These are phyloP conservation scores for Tachycineta bicolor DNA, from an alignment of 2,113 vertebrate genomes.

Conservation along the genomic window DNA sequence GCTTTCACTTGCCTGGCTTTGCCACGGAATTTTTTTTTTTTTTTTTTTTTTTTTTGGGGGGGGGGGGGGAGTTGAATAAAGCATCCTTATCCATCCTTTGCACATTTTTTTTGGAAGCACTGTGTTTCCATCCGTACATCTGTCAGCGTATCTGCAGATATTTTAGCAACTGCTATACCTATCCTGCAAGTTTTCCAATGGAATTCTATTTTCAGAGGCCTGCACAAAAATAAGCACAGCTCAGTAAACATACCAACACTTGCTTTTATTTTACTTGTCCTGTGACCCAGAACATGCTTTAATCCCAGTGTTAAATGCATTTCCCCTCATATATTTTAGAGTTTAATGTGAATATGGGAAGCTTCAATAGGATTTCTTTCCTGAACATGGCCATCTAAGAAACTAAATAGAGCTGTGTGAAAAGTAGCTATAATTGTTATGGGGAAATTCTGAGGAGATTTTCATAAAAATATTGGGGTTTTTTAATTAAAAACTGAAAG, in stretches of 20 bases:
- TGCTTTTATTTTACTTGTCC: neutral
- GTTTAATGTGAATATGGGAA: neutral
- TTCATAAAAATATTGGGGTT: neutral
- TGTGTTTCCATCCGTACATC: neutral
- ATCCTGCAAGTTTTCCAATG: neutral
- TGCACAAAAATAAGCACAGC: neutral
- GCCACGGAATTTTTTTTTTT: neutral
- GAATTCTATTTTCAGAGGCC: neutral
- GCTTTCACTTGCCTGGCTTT: neutral
- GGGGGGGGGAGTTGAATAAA: neutral
- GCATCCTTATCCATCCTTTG: rapidly evolving
- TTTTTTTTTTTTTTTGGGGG: too few relatives aligned
- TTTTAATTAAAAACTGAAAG: neutral
- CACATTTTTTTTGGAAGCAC: neutral
- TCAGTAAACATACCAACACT: neutral
- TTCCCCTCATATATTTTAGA: neutral
- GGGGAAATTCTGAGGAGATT: neutral
- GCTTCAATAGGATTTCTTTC: neutral
- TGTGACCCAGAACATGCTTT: neutral
- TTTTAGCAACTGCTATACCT: neutral
- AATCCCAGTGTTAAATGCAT: neutral
- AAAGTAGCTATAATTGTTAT: neutral
- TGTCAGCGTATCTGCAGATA: neutral
- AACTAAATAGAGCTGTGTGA: neutral
- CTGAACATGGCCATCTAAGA: neutral